Base-by-base conservation (phyloP, 2,888 invertebrate species). In the Acanthopleura granulata region DNA sequence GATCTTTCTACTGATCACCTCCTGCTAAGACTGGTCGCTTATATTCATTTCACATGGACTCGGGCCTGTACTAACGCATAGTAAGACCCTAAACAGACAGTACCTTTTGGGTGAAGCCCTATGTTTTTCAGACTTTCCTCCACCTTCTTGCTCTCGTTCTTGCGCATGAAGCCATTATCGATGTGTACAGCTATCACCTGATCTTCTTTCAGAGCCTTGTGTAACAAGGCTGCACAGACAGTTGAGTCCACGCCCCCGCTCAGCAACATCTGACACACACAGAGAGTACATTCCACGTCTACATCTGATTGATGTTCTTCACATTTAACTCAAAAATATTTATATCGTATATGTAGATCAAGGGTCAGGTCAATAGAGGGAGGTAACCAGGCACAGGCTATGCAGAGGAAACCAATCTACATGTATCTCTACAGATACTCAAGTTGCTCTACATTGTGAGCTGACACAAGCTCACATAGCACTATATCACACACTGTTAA, bases 231-330 rank as follows among this genome's bases (percentile, higher is more conserved):
- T 40, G 98, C 98, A 92, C 99, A 99, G 15, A 99, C 99, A n/a
- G 99, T 97, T 0, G 99, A 99, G 92, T 99, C 99, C 9, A 99
- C 99, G 40, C 99, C 99, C 27, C 99, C 99, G 90, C 98, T 98
- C 74, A 98, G 94, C 88, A 98, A 91, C 90, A 97, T 94, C 95
- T 97, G 82, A 14, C 72, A 78, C 15, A 73, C 3, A 40, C 9
- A 40, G 4, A 40, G 9, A 29, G 70, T 40, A 40, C 40, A 40
- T 40, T n/a, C n/a, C n/a, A n/a, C n/a, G n/a, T n/a, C n/a, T n/a
- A n/a, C n/a, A n/a, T n/a, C 18, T 51, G 51, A 51, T 51, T 51
- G 14, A 51, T 51, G 51, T 51, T 51, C 18, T 51, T 15, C 51
- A 0, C n/a, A n/a, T 22, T 0, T 0, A 27, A 15, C 15, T 0